These are phyloP conservation scores for Melolontha melolontha DNA, from an alignment of 2,888 invertebrate species.

Conservation along the genomic window DNA sequence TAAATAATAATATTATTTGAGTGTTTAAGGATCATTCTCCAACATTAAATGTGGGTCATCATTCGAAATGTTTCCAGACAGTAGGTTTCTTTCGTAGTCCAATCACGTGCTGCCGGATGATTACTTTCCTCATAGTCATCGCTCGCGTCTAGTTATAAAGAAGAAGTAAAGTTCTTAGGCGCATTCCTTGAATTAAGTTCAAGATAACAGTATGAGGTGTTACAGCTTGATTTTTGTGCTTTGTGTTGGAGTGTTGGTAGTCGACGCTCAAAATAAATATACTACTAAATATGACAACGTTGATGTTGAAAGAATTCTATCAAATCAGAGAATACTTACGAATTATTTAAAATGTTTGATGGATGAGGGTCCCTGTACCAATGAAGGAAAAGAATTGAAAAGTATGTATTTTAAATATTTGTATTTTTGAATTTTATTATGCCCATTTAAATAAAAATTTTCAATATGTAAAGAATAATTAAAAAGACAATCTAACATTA, in stretches of 20 bases:
- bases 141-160: slow-evolving; percentile 45
- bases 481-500: no score
- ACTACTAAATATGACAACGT: slow-evolving; percentile 69
- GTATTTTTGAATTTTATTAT: neutral
- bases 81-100: slow-evolving; percentile 44
- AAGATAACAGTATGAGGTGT: slow-evolving; percentile 25
- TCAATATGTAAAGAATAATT: no score
- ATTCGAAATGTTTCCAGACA: slow-evolving; percentile 39
- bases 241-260: slow-evolving; percentile 47
- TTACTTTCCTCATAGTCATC: slow-evolving; percentile 58
- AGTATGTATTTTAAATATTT: slow-evolving; percentile 65
- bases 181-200: slow-evolving; percentile 39
- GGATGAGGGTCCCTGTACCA: slow-evolving; percentile 72
- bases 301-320: slow-evolving; percentile 71
- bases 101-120: slow-evolving; percentile 51
- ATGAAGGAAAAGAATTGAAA: slow-evolving; percentile 72
- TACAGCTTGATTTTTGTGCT: slow-evolving; percentile 33
- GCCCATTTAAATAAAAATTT: no score
- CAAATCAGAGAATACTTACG: slow-evolving; percentile 69
- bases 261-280: slow-evolving; percentile 59
- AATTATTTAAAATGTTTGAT: slow-evolving; percentile 73
- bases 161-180: slow-evolving; percentile 48
- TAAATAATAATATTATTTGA: slow-evolving; percentile 3
- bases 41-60: slow-evolving; percentile 40
- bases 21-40: slow-evolving; percentile 2